Evolutionary conservation across 1,140 invertebrate genomes (phyloP).

Genomic region (Notospermus geniculatus): DNA sequence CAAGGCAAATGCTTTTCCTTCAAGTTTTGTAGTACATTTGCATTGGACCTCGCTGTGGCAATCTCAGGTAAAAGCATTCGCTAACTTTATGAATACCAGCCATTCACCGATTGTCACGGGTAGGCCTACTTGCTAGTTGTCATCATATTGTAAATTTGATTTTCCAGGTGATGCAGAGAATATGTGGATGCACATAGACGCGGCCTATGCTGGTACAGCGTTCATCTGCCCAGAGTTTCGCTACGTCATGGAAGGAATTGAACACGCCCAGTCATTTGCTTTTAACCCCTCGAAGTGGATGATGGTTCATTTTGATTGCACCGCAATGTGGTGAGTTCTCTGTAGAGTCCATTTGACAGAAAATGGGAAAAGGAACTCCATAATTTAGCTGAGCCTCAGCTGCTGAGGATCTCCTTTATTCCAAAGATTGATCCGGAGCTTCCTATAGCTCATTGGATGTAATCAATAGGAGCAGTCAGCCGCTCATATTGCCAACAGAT

Average conservation of each 20-base stretch:
- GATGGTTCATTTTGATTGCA: constrained; percentile 97
- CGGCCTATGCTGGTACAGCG: constrained; percentile 75
- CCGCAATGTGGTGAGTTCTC: constrained; percentile 79
- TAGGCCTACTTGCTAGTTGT: constrained; percentile 13
- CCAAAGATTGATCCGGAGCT: no score
- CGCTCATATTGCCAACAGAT: no score
- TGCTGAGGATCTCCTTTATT: no score
- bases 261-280: constrained; percentile 85
- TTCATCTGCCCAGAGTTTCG: constrained; percentile 93
- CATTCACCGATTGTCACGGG: not conserved
- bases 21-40: no score
- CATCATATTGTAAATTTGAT: no score
- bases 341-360: constrained; percentile 5
- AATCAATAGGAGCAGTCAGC: no score
- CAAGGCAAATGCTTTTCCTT: no score
- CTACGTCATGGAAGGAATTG: constrained; percentile 83
- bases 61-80: no score
- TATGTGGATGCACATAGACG: constrained; percentile 91
- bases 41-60: no score
- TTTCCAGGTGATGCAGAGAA: constrained; percentile 61
- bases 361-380: no score
- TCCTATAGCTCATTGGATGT: no score
- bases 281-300: constrained; percentile 98
- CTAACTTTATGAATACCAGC: not conserved
- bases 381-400: no score